Percentiles rank a stretch among this genome's conserved stretches.
These are phyloP conservation scores for Crepidodera aurea DNA, from an alignment of 2,888 invertebrate genomes.

Conservation along the genomic window DNA sequence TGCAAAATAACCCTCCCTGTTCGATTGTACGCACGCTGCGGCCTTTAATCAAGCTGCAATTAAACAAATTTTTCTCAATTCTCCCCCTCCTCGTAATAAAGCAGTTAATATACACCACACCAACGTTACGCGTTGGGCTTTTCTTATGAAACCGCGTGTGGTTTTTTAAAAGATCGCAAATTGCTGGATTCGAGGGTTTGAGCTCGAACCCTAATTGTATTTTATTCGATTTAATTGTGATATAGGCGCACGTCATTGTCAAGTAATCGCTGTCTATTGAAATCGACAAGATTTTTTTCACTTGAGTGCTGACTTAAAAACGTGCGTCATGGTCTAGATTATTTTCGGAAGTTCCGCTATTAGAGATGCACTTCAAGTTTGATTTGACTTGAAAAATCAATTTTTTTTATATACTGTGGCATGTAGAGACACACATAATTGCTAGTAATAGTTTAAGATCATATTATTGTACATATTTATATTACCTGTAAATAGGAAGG, in stretches of 20 bases:
- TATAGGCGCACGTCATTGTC: constrained; percentile 17
- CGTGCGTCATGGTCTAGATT: no score
- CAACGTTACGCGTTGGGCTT: constrained; percentile 11
- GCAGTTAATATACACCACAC: constrained; percentile 54
- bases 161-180: constrained; percentile 38
- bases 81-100: constrained; percentile 51
- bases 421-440: no score
- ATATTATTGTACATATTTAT: no score
- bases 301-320: no score
- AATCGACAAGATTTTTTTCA: neutral
- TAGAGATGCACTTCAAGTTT: no score
- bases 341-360: no score
- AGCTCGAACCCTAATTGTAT: constrained; percentile 29
- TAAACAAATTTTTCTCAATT: constrained; percentile 56
- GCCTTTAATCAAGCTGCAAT: constrained; percentile 63
- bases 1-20: constrained; percentile 43
- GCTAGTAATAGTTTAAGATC: no score
- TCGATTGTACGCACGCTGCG: constrained; percentile 52
- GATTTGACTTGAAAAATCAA: no score
- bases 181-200: constrained; percentile 27
- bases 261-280: constrained; percentile 11
- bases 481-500: no score
- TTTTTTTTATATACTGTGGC: no score
- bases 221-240: constrained; percentile 24
- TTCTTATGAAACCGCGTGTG: constrained; percentile 40